phyloP scores from a whole-genome alignment of 2,113 vertebrate species.

The Ginglymostoma cirratum region DNA sequence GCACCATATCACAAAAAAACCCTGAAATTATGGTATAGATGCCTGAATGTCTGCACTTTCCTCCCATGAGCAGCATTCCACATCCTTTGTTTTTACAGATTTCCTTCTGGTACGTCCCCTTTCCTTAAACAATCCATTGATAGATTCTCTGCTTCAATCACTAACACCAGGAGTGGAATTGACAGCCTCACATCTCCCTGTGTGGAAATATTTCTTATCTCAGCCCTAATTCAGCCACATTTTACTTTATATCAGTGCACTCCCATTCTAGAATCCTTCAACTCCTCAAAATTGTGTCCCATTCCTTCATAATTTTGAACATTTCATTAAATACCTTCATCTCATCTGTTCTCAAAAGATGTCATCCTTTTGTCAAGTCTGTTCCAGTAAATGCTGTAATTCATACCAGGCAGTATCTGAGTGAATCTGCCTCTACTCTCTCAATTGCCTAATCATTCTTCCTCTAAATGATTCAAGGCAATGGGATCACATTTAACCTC shows the following conservation, averaged over 20 bases:
- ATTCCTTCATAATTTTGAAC: not conserved
- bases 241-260: not conserved
- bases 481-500: not conserved
- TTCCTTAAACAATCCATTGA: not conserved
- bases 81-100: not conserved
- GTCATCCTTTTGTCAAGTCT: not conserved
- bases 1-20: not conserved
- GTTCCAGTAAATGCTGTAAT: not conserved
- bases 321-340: not conserved
- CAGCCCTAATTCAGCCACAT: not conserved
- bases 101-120: not conserved
- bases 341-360: not conserved
- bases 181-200: not conserved
- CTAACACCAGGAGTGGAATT: not conserved
- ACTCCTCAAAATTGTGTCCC: not conserved
- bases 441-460: not conserved
- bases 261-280: not conserved
- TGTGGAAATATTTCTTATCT: not conserved
- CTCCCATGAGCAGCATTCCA: not conserved
- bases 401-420: too few relatives aligned
- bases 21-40: not conserved
- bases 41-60: not conserved
- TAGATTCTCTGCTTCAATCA: not conserved
- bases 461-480: not conserved
- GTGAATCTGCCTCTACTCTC: not conserved